phyloP scores from a whole-genome alignment of 2,113 vertebrate species.

The Nycticebus coucang region DNA sequence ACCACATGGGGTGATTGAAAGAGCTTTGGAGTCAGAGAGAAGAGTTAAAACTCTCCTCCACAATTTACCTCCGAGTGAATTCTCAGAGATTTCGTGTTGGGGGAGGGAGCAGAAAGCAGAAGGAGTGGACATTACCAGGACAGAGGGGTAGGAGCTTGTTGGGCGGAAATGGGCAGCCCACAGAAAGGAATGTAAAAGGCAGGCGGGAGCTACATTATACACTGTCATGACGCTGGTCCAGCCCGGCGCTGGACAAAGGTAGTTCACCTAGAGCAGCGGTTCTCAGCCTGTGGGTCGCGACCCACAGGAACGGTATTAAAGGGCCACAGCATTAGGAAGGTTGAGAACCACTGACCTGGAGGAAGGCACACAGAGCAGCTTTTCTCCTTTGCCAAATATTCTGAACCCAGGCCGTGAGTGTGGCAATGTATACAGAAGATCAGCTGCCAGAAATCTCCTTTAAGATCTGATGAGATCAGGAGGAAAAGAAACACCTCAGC shows the following conservation, averaged over 20 bases:
- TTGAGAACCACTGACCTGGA: background rate
- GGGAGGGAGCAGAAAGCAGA: background rate
- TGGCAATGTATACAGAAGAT: too few relatives aligned
- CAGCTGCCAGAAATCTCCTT: background rate
- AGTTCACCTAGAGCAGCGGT: background rate
- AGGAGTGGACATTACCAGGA: background rate
- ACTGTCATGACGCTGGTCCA: background rate
- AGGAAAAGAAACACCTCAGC: background rate
- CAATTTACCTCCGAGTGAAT: background rate
- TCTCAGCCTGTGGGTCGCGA: too few relatives aligned
- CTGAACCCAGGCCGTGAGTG: background rate
- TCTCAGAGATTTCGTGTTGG: background rate
- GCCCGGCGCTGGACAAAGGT: background rate
- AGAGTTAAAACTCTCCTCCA: background rate
- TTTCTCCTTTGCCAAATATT: background rate
- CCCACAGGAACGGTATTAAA: too few relatives aligned
- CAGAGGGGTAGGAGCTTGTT: background rate
- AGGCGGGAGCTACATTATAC: background rate
- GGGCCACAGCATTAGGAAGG: too few relatives aligned
- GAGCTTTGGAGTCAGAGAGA: slow-evolving; percentile 35
- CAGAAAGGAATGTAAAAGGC: background rate
- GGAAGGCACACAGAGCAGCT: background rate
- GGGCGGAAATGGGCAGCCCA: background rate
- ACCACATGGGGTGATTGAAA: slow-evolving; percentile 44
- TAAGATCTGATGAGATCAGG: background rate